Conservation (phyloP, 2,888 invertebrate genomes). For the Rhagophthalmus giganteus region DNA sequence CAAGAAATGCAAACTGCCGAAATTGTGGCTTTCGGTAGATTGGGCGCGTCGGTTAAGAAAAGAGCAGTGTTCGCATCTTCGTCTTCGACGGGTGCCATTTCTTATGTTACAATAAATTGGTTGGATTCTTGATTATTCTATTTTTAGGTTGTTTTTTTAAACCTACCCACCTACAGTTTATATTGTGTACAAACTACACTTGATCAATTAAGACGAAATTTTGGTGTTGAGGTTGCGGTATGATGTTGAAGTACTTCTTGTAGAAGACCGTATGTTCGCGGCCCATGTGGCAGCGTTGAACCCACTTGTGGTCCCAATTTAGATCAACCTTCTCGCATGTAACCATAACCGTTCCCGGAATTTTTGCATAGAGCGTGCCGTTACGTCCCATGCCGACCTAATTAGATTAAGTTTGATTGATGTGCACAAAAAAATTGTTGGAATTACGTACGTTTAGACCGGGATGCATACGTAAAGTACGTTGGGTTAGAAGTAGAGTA, state of each 20-base stretch:
- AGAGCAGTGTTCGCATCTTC: slow-evolving; percentile 69
- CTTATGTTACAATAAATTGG: slow-evolving; percentile 66
- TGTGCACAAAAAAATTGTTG: background rate
- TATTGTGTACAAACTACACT: slow-evolving; percentile 56
- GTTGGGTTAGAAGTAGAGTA: slow-evolving; percentile 70
- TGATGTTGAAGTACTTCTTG: slow-evolving; percentile 85
- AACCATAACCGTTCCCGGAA: slow-evolving; percentile 75
- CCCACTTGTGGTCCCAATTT: slow-evolving; percentile 77
- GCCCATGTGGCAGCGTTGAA: slow-evolving; percentile 66
- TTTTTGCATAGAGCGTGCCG: slow-evolving; percentile 78
- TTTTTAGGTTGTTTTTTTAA: slow-evolving; percentile 1
- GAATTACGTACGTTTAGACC: slow-evolving; percentile 69
- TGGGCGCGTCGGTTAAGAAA: slow-evolving; percentile 80
- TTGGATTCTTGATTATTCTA: slow-evolving; percentile 43
- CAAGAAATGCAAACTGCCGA: slow-evolving; percentile 58
- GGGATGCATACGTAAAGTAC: slow-evolving; percentile 74
- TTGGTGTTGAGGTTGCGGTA: slow-evolving; percentile 76
- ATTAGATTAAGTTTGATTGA: slow-evolving; percentile 36
- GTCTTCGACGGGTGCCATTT: slow-evolving; percentile 52
- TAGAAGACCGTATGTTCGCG: slow-evolving; percentile 68
- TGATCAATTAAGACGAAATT: slow-evolving; percentile 77
- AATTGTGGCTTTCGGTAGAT: slow-evolving; percentile 69
- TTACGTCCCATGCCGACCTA: slow-evolving; percentile 83
- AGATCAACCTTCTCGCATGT: slow-evolving; percentile 82
- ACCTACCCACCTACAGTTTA: no score